Base-by-base conservation (phyloP, 2,888 invertebrate species). In the Ditylenchus weischeri region DNA sequence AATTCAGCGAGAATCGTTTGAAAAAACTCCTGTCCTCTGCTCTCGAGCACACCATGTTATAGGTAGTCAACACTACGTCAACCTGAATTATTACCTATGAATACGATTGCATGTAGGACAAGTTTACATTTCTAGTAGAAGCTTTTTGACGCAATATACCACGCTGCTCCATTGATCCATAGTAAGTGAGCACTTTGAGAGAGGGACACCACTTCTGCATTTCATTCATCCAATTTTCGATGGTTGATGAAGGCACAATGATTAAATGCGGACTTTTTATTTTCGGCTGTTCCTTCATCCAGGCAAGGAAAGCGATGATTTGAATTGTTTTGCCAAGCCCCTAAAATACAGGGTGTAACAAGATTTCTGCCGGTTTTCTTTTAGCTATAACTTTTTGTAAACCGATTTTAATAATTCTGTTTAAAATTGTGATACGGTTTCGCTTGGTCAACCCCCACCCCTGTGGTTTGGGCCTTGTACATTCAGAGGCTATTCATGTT, bases 211-310 rank as follows among this genome's bases (percentile, higher is more conserved):
- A 79, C 21, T 69, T 75, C n/a, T 66, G 66, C 35, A 75, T 68
- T 65, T 79, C 79, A 4, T 70, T 70, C 60, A 78, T 74, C 79
- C 72, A 77, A 78, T 85, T 85, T 90, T 91, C 91, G 78, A 95
- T 87, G 0, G 94, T 95, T 8, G 94, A 94, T 47, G 94, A 91
- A 0, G 95, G 95, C n/a, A 94, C 94, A 5, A 96, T 90, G 74
- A 96, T 89, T 64, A 96, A 86, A 86, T 94, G 93, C 0, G 93
- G 91, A 15, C 57, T 43, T 29, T 54, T 54, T 47, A 65, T 18
- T 38, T 19, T 10, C 4, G 65, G 65, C 35, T 58, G 65, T 10
- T 93, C 91, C 84, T 92, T 90, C 19, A 57, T 47, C 65, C 65
- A 90, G 0, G 92, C 90, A 0, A 93, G 86, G 84, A 93, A 93